Evolutionary conservation across 2,797 vertebrate species (phyloP), one percentile per base, ranked within the genome.

Genomic region (Pangasius sanitwongsei): DNA sequence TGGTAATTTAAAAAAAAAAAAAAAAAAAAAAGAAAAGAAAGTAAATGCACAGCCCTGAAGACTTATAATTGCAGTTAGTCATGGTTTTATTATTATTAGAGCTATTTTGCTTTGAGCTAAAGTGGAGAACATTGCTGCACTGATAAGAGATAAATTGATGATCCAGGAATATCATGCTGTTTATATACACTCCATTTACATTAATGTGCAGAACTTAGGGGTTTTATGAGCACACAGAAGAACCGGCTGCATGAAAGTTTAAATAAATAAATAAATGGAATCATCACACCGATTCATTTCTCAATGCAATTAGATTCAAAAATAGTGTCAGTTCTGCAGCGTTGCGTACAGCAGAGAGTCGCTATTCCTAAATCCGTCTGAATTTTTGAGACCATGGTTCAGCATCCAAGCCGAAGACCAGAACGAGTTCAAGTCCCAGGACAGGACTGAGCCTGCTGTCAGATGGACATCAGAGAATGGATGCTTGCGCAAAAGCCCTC

Each of bases 31-130:
- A 34, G 5, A 16, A 50, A n/a, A 83, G 34, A 23, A 69, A 48
- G 13, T 7, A 23, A 28, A 59, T 3, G 67, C 31, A 55, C 28
- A 31, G 28, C 85, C 13, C 50, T 0, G 57, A 72, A 18, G 63
- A n/a, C 34, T 16, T 20, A 4, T 41, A 67, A 81, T 69, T 28
- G 12, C 23, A 70, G 25, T 57, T 69, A 28, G 86, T 70, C 65
- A 70, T 69, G 53, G 48, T 18, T 65, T 83, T 48, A 65, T 84
- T 84, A 83, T 31, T 67, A 53, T 84, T 67, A 84, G 83, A 50
- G 83, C 61, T 67, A 15, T n/a, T 67, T 34, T 48, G 41, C 44
- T 31, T 50, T 11, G 25, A 84, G 83, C 18, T 2, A 20, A 11
- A 20, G 44, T 23, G 28, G 28, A 67, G 41, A 50, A 50, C 63